Evolutionary conservation across 2,797 vertebrate genomes (phyloP).

Genomic region (Tokudaia tokunoshimensis): DNA sequence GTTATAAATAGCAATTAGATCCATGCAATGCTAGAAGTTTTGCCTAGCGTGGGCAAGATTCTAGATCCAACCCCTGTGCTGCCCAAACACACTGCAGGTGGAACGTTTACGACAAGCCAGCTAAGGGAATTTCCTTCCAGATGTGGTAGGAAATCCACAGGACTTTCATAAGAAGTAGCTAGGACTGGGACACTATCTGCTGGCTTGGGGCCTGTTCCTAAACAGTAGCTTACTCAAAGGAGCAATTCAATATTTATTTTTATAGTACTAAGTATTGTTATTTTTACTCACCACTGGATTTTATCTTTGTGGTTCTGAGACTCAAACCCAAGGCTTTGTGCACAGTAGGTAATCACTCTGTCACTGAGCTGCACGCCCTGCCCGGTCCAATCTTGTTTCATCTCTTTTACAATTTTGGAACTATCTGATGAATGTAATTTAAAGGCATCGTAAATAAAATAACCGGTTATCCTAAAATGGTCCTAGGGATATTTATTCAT

Average conservation of each 20-base stretch:
- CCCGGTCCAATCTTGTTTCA: not conserved
- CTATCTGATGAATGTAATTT: not conserved
- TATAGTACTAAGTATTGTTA: not conserved
- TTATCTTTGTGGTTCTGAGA: not conserved
- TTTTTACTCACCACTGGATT: not conserved
- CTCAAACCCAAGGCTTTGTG: not conserved
- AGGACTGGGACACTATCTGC: not conserved
- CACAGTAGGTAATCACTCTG: not conserved
- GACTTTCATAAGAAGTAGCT: not conserved
- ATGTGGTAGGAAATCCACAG: not conserved
- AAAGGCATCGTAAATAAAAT: not conserved
- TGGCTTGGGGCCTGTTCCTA: not conserved
- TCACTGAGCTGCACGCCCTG: not conserved
- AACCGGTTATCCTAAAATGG: not conserved
- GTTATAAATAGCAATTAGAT: not conserved
- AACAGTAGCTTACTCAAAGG: not conserved
- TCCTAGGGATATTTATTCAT: not conserved
- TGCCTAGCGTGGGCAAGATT: not conserved
- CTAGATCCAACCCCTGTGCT: not conserved
- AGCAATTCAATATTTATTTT: not conserved
- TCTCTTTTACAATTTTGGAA: not conserved
- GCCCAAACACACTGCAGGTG: not conserved
- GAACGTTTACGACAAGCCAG: not conserved
- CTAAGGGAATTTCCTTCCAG: not conserved
- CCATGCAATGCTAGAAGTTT: not conserved